Percentiles rank a stretch among this genome's conserved stretches.
These are phyloP conservation scores for Virgularia gustaviana DNA, from an alignment of 92 coral and sea anemone genomes.

Conservation along the genomic window DNA sequence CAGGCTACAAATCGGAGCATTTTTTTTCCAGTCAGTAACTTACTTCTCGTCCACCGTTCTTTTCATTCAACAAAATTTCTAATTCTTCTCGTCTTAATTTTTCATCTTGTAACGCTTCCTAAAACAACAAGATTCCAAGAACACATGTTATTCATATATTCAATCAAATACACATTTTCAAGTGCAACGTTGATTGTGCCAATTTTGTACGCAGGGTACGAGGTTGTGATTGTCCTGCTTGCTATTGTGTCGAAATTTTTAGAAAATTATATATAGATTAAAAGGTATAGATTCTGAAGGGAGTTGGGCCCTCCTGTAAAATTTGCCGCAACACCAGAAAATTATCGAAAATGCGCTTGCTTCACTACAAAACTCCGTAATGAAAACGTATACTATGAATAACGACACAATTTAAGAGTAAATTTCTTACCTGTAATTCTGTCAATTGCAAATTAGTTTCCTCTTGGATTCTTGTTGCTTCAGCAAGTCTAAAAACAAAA, in stretches of 20 bases:
- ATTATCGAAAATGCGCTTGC: no score
- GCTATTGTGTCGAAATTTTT: no score
- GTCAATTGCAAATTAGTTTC: slow-evolving; percentile 23
- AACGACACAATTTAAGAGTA: no score
- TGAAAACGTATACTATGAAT: no score
- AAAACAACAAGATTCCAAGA: no score
- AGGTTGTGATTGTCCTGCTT: no score
- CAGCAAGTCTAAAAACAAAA: slow-evolving; percentile 28
- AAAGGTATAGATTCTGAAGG: no score
- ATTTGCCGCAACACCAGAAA: no score
- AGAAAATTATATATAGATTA: no score
- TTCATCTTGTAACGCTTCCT: slow-evolving; percentile 31
- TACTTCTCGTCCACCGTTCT: slow-evolving; percentile 15
- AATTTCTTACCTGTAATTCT: slow-evolving; percentile 11
- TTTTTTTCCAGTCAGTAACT: not conserved
- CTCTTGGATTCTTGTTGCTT: slow-evolving; percentile 14
- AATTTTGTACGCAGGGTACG: no score
- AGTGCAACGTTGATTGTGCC: not conserved
- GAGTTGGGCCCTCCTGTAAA: no score
- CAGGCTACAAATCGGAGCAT: not conserved
- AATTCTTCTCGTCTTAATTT: slow-evolving; percentile 24
- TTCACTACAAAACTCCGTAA: no score
- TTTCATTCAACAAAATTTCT: slow-evolving; percentile 23
- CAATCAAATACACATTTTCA: not conserved
- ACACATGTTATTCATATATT: not conserved